phyloP scores from a whole-genome alignment of 2,888 invertebrate genomes.

The Mesopsocus fuscifrons region DNA sequence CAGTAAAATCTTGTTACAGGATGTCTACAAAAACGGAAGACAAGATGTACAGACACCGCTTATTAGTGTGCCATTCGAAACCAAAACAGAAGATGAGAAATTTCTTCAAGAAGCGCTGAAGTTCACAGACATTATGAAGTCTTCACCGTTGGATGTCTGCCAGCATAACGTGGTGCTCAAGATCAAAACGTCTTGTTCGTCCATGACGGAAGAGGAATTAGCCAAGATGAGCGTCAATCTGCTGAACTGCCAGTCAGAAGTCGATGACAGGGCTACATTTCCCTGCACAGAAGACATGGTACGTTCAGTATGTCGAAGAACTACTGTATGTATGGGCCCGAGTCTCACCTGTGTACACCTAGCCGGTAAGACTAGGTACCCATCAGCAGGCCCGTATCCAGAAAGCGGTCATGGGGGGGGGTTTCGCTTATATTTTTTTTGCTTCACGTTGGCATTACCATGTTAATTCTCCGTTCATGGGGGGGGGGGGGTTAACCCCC shows the following conservation, averaged over 20 bases:
- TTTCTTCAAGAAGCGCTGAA: constrained; percentile 40
- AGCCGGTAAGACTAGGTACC: too few relatives aligned
- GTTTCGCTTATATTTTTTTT: too few relatives aligned
- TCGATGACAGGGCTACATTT: constrained; percentile 37
- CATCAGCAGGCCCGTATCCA: too few relatives aligned
- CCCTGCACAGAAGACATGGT: constrained; percentile 42
- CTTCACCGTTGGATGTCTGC: constrained; percentile 38
- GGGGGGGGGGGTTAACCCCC: too few relatives aligned
- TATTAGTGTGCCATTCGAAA: constrained; percentile 29
- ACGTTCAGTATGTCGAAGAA: too few relatives aligned
- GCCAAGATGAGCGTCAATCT: constrained; percentile 45
- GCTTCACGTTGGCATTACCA: too few relatives aligned
- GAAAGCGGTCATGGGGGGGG: too few relatives aligned
- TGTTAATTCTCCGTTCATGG: too few relatives aligned
- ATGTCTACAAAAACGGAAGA: not conserved
- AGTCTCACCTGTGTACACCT: too few relatives aligned
- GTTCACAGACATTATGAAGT: constrained; percentile 32
- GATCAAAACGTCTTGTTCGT: constrained; percentile 35
- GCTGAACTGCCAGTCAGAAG: constrained; percentile 43
- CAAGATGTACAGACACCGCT: not conserved
- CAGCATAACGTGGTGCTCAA: constrained; percentile 41
- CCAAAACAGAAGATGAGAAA: constrained; percentile 35
- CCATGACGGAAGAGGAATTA: constrained; percentile 41
- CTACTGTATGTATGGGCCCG: too few relatives aligned
- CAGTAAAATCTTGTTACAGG: not conserved